Base-by-base conservation (phyloP, 2,113 vertebrate genomes). In the Lampris incognitus region DNA sequence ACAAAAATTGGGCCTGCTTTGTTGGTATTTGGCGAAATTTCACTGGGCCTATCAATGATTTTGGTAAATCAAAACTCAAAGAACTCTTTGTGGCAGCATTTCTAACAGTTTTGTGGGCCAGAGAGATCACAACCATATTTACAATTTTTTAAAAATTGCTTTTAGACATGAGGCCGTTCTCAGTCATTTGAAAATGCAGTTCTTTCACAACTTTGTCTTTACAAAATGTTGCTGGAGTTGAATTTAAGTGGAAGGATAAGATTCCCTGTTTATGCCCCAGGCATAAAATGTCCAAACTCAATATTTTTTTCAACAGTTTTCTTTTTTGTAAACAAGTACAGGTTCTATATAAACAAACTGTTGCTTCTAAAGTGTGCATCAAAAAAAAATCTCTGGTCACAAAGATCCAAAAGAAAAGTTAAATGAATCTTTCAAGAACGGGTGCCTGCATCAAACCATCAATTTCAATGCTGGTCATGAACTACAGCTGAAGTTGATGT, bases 251-350 rank as follows among this genome's bases (percentile, higher is more conserved):
- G 58, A 75, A 13, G 66, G 74, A 82, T 76, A 78, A 67, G 48
- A 75, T 52, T 71, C 52, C 41, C 69, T 85, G 78, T 89, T 87
- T 81, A 81, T 60, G 81, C 83, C 74, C 1, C 3, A 62, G 76
- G 85, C 83, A 36, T 51, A 39, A 82, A 74, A 83, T 75, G 38
- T 83, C 57, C 69, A 71, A 64, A 13, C 65, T 67, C 36, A 62
- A 76, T 44, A 67, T 86, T 79, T 79, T 76, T 72, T 24, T 24
- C 24, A 78, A 65, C 52, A 46, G 36, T 51, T 36, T 6, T 54
- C 1, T 11, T n/a, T 42, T 71, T 72, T 10, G 3, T 39, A 56
- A 62, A 42, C 10, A 65, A 61, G 40, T 68, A 50, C 44, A 36
- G 9, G 66, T 57, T 24, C 44, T 63, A 44, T 63, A 51, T 67